Base-by-base conservation (phyloP, 2,888 invertebrate species). In the Perizoma flavofasciatum region DNA sequence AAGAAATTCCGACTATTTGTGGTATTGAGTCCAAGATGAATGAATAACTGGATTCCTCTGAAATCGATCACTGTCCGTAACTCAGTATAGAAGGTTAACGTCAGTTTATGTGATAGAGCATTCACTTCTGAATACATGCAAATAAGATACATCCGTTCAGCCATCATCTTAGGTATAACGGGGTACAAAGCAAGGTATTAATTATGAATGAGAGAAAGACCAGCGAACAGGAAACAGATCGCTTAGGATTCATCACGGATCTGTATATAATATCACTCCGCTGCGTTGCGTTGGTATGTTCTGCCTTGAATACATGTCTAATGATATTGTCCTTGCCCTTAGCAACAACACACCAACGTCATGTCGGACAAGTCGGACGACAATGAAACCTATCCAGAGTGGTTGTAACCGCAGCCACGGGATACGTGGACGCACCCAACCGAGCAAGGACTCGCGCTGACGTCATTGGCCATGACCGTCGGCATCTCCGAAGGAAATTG, bases 361-460 rank as follows among this genome's bases (percentile, higher is more conserved):
- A 81, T 69, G 67, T 69, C 74, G 71, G 69, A 22, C 22, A 22
- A 22, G 22, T 22, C 22, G 22, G 22, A 22, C 72, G 83, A 83
- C 90, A 86, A 83, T 89, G 90, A 89, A 90, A 89, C 78, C 72
- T 79, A 85, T 87, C 85, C 85, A 71, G 75, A 85, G 85, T 84
- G 78, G 88, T 83, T 85, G 89, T 88, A 89, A 88, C 85, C 83
- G 76, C 83, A 92, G 80, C 83, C 86, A 74, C 84, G 82, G 82
- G 88, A 85, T 86, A 84, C 82, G 83, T 79, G 81, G 78, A 72
- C 68, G 83, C 89, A 88, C 75, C 89, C 75, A 78, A 82, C 85
- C 88, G 86, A 88, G 80, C 89, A 92, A 92, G 92, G 92, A 83
- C 92, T 83, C 73, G 39, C 64, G 69, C 67, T 84, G 80, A 84